Evolutionary conservation across 2,888 invertebrate genomes (phyloP), one percentile per base, ranked within the genome.

Genomic region (Zygothrica quintamaculata): DNA sequence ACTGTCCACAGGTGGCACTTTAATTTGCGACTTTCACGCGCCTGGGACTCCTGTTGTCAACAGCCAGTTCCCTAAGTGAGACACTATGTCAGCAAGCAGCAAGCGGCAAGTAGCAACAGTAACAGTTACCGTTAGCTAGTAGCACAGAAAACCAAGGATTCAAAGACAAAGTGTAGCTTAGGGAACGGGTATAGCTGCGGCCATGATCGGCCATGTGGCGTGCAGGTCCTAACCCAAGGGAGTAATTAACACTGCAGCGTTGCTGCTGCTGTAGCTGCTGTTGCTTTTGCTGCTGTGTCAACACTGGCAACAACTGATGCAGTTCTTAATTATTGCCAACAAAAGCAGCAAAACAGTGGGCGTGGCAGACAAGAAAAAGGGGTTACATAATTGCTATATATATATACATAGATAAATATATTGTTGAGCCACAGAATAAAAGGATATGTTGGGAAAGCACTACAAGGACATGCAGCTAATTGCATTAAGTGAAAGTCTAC

Each of bases 161-260:
- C 4, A 9, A 29, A 29, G 29, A n/a, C 29, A 8, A 29, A 12
- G 8, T 7, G n/a, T 22, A 33, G 31, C 31, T 47, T 7, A 9
- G 8, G 42, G 12, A 42, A 12, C 34, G 12, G 29, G 12, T 26
- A 13, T 13, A 40, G 43, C 3, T 33, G 25, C 9, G n/a, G 39
- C 15, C 18, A 52, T 29, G 53, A 39, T 56, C 37, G n/a, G 9
- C 50, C 50, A 53, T 40, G 55, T 22, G 33, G 34, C 9, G 22
- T 9, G 15, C 46, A 37, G 36, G 47, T 26, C 53, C 22, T 12
- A 29, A 34, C 76, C 34, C 61, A 59, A 48, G 84, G 67, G 87
- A 86, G 87, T 80, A 80, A 80, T 80, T 80, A 80, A 84, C 84
- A 77, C 87, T 80, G 80, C 80, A 87, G 69, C 80, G 84, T 47